phyloP scores from a whole-genome alignment of 2,888 invertebrate genomes.

The Heliconius erato region DNA sequence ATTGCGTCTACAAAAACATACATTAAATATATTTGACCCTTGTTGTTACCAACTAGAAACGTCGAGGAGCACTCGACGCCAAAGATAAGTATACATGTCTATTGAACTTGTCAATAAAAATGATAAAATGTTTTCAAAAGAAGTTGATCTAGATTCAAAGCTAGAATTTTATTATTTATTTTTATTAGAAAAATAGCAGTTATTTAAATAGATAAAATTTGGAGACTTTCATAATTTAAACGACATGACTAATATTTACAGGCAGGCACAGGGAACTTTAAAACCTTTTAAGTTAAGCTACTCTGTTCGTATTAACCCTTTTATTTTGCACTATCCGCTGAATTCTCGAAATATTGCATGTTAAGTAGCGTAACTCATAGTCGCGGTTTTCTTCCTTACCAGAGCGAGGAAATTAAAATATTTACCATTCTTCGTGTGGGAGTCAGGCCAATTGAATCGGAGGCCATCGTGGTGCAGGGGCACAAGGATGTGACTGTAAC shows the following conservation, averaged over 20 bases:
- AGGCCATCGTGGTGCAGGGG: too few species aligned
- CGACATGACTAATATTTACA: too few species aligned
- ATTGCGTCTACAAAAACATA: neutral
- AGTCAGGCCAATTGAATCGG: too few species aligned
- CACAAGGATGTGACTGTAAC: too few species aligned
- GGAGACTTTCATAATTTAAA: too few species aligned
- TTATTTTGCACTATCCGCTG: too few species aligned
- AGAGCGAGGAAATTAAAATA: too few species aligned
- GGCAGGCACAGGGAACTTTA: neutral
- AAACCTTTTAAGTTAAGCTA: neutral
- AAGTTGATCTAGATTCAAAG: neutral
- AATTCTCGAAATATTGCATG: too few species aligned
- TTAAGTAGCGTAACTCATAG: too few species aligned
- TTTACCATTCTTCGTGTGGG: too few species aligned
- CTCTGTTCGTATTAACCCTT: too few species aligned
- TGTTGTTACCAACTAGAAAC: neutral
- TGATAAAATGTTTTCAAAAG: conserved; percentile 15
- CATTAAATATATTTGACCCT: neutral
- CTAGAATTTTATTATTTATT: neutral
- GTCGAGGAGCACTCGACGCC: conserved; percentile 9
- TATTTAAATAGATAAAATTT: neutral
- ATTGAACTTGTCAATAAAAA: neutral
- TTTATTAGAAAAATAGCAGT: neutral
- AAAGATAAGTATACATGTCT: neutral
- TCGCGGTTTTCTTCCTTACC: too few species aligned